Evolutionary conservation across 2,113 vertebrate species (phyloP), one percentile per base, ranked within the genome.

Genomic region (Onychorhynchus coronatus): DNA sequence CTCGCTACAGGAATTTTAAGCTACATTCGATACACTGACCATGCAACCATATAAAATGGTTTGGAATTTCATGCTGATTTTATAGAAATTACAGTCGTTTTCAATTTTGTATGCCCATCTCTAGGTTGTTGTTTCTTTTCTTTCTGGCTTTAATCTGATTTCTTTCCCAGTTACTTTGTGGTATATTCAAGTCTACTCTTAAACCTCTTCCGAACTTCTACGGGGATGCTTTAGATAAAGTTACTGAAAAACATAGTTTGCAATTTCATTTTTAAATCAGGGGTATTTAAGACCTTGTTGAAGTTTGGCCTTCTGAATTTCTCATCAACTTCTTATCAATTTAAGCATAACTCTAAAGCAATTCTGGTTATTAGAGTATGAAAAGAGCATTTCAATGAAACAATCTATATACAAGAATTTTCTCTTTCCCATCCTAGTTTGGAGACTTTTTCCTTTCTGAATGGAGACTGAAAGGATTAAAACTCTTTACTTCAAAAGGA

Each of bases 1-100:
- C 86, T 86, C 80, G 74, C 81, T 89, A 42, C 12, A 66, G 59
- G 73, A 91, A 95, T 94, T 93, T 95, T 70, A 93, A 95, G 72
- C 85, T 93, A 76, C 44, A 91, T 88, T 91, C 91, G 84, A 96
- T 91, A 97, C 35, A 96, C n/a, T 79, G 95, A 79, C 89, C 91
- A 82, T 58, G 71, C 28, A 97, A 96, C 85, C 80, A 75, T 93
- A 56, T 78, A 89, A 89, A 96, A 95, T 89, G 91, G 88, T 96
- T 96, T 83, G 90, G 93, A 94, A 90, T 97, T 97, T 97, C 86
- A 96, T 81, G 70, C 81, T 97, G 88, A 91, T 95, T 97, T 96
- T 81, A 94, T 84, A 89, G 92, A 87, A 97, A 97, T 91, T 92
- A 91, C 17, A 96, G 58, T 95, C 82, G 88, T 78, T 97, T 97